Evolutionary conservation across 2,888 invertebrate species (phyloP), one percentile per base, ranked within the genome.

Genomic region (Agriotes lineatus): DNA sequence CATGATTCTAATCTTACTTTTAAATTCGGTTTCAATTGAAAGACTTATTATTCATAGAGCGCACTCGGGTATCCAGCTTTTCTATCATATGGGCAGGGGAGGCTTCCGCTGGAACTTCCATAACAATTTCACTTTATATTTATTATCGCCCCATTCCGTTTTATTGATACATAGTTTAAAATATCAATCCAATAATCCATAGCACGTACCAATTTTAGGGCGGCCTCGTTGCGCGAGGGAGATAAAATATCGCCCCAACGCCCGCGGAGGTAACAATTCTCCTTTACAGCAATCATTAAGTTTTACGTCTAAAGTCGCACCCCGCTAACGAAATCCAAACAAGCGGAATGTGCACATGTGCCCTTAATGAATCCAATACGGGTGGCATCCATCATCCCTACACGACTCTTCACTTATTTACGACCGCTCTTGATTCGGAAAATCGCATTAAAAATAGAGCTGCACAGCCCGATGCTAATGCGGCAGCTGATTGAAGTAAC

Each of bases 41-140:
- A 71, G 70, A 70, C 72, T 77, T 75, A 75, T 75, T 75, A 76
- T 76, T 75, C 76, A 75, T 73, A 70, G 71, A 69, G 65, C 69
- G 65, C 69, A 71, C 61, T 58, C 67, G 62, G 54, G 57, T 57
- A 75, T 76, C 72, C 69, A 70, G 71, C 72, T 70, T 70, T 74
- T 74, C 70, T 69, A 72, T 72, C 68, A 70, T 71, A 69, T 63
- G 71, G 59, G 62, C 42, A 54, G 64, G 33, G 48, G 52, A 50
- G 62, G 45, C 44, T 16, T 58, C 66, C 66, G 63, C 45, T 65
- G 60, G 72, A 71, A 74, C 72, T 76, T 75, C 80, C 77, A 82
- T 81, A 81, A 80, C 80, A 80, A 76, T 81, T 80, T 76, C 76
- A 74, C 75, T 80, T 80, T 80, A 82, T 81, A 81, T 79, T 80